Evolutionary conservation across 2,113 vertebrate genomes (phyloP), one percentile per base, ranked within the genome.

Genomic region (Helogale parvula): DNA sequence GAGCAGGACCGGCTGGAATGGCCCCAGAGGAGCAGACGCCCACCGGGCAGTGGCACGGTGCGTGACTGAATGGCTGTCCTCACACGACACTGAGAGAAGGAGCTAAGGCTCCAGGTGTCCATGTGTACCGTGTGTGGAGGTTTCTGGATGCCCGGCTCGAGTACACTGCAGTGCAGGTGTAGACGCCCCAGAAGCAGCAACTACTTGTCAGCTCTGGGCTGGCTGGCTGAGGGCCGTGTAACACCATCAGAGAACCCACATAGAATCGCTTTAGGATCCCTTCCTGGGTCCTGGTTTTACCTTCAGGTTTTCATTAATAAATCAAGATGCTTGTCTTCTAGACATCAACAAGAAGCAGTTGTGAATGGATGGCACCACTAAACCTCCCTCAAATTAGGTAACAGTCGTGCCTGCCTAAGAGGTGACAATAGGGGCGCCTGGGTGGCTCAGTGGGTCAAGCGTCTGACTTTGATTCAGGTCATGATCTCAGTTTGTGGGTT

Each of bases 41-140:
- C n/a, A 1, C 33, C 19, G 41, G 0, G 25, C 4, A 0, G 0
- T 0, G 0, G 45, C 35, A 17, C 52, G 9, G 16, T 0, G 5
- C 23, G 13, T 2, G 12, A 15, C 19, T 8, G 4, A 8, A 2
- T 2, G 66, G 21, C 4, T 9, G 8, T 54, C 65, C 7, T 41
- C 63, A 47, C 7, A 9, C 0, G 1, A 72, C 38, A n/a, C 12
- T 4, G 21, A 95, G 45, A 41, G 74, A 45, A 65, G 0, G 38
- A 35, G 17, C 23, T 8, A 7, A 57, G 52, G 74, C 57, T 10
- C 4, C 16, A 9, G 60, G 35, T 15, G 19, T 54, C 31, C 54
- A 23, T 1, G 1, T n/a, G 8, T 38, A 66, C 45, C 0, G 2
- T 41, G 15, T 5, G 0, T 6, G 25, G 27, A 25, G 14, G 15